phyloP scores from a whole-genome alignment of 1,140 invertebrate species.

The Glossosoma conforme region DNA sequence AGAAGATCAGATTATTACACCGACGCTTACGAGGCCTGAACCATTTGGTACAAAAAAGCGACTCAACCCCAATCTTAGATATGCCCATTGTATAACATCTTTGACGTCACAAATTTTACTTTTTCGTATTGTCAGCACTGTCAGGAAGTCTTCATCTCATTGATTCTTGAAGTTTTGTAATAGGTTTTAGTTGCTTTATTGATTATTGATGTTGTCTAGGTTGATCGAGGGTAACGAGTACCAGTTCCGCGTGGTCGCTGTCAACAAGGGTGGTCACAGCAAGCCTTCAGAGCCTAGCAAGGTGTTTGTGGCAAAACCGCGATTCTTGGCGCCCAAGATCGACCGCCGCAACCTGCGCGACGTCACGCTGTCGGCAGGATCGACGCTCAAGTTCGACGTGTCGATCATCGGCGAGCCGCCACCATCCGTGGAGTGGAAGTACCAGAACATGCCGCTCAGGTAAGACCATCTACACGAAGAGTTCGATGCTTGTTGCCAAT shows the following conservation, averaged over 20 bases:
- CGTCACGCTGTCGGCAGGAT: conserved; percentile 84
- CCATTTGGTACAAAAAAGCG: too few species aligned
- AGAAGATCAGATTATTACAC: too few species aligned
- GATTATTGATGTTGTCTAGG: conserved; percentile 29
- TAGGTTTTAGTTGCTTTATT: too few species aligned
- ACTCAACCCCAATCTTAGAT: too few species aligned
- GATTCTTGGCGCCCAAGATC: conserved; percentile 91
- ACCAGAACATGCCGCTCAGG: conserved; percentile 49
- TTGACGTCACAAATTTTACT: too few species aligned
- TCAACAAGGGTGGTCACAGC: conserved; percentile 91
- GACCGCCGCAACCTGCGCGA: conserved; percentile 86
- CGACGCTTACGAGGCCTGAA: too few species aligned
- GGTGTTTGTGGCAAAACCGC: conserved; percentile 86
- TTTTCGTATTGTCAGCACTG: too few species aligned
- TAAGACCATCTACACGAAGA: neutral
- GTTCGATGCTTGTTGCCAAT: too few species aligned
- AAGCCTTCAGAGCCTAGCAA: conserved; percentile 84
- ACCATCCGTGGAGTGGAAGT: conserved; percentile 84
- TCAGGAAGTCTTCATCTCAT: too few species aligned
- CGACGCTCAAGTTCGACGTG: conserved; percentile 88
- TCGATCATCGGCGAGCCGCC: conserved; percentile 88
- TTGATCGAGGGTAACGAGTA: conserved; percentile 96
- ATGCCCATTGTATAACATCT: too few species aligned
- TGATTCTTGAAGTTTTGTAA: too few species aligned
- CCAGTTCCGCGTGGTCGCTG: conserved; percentile 94